Conservation (phyloP, 2,797 vertebrate species). For the Botia almorhae region DNA sequence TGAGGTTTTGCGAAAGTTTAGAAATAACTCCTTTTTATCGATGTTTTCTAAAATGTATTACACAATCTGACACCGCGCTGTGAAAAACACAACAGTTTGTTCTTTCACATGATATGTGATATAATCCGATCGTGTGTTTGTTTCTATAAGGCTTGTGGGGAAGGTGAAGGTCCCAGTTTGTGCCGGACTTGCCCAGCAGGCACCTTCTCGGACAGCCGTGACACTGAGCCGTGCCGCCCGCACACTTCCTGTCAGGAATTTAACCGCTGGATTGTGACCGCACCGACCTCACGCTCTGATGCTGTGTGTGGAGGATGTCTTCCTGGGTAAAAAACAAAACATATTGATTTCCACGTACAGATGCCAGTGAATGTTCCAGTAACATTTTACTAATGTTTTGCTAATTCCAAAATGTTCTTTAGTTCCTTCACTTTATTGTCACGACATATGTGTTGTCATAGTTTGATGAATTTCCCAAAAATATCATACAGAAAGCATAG, state of each 20-base stretch:
- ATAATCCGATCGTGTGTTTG: conserved; percentile 30
- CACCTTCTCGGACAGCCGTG: conserved; percentile 80
- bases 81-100: neutral
- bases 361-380: neutral
- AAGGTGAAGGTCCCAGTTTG: conserved; percentile 58
- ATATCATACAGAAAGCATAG: neutral
- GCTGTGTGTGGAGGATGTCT: conserved; percentile 84
- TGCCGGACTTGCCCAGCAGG: conserved; percentile 81
- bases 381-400: neutral
- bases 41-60: too few relatives aligned
- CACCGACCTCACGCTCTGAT: conserved; percentile 74
- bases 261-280: conserved; percentile 68
- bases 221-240: conserved; percentile 74
- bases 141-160: conserved; percentile 72
- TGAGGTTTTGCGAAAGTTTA: too few relatives aligned
- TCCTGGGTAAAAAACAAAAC: conserved; percentile 76
- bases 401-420: neutral
- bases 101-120: conserved; percentile 14
- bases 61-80: neutral
- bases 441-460: neutral
- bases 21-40: neutral
- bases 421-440: neutral
- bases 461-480: neutral
- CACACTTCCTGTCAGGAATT: conserved; percentile 77
- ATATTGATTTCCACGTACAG: neutral